A percentile compares a stretch with the other conserved stretches of the same genome.
Conservation (phyloP, 1,140 invertebrate species). For the Cardiocondyla obscurior region DNA sequence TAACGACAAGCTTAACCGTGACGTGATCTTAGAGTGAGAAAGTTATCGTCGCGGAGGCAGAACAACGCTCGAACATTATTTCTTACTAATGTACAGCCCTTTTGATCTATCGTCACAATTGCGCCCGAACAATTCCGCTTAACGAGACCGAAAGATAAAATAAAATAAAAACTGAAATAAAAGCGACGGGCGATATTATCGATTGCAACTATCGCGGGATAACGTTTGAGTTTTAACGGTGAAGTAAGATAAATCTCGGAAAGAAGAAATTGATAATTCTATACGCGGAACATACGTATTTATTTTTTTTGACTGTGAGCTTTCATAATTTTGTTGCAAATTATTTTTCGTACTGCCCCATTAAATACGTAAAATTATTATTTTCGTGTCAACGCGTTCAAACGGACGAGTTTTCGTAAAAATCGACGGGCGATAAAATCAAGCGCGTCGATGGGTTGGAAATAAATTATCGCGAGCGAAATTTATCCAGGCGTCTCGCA, state of each 20-base stretch:
- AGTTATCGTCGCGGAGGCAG: neutral
- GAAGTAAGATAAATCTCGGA: neutral
- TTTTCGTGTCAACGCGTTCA: neutral
- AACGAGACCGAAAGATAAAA: neutral
- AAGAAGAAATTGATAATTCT: neutral
- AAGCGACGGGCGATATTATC: neutral
- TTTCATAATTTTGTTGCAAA: neutral
- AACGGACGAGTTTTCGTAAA: neutral
- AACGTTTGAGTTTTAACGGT: neutral
- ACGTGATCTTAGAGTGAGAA: slow-evolving; percentile 7
- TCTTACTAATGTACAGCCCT: neutral
- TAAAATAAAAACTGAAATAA: too few species aligned
- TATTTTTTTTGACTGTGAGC: neutral
- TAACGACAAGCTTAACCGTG: slow-evolving; percentile 57
- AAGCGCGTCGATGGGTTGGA: neutral
- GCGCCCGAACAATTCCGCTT: neutral
- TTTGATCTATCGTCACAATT: neutral
- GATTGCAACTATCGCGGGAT: neutral
- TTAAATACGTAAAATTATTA: neutral
- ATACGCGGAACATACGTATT: neutral
- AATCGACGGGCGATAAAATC: neutral
- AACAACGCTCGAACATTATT: neutral
- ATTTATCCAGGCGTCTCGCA: neutral
- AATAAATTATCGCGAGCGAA: slow-evolving; percentile 11
- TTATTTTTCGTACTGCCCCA: neutral